Conservation (phyloP, 2,797 vertebrate genomes). For the Rousettus madagascariensis region DNA sequence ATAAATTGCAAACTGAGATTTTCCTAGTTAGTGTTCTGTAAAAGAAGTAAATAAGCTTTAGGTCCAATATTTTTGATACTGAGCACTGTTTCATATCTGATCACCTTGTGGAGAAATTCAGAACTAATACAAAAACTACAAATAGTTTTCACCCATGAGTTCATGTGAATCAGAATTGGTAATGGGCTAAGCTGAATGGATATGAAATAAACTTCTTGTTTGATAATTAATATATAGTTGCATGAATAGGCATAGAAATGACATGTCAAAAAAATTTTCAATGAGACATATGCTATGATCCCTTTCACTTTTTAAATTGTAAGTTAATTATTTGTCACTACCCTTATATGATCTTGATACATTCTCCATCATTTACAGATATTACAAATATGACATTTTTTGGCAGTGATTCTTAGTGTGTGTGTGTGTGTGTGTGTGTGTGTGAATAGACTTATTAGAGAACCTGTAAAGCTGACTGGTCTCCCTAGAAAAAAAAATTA, state of each 20-base stretch:
- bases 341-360: neutral
- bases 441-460: neutral
- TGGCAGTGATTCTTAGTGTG: neutral
- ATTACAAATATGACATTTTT: conserved; percentile 4
- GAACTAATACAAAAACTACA: neutral
- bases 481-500: neutral
- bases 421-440: no score
- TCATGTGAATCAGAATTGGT: neutral
- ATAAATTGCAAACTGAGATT: neutral
- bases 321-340: neutral
- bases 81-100: neutral
- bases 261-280: neutral
- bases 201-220: neutral
- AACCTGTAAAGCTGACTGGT: neutral
- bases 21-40: neutral
- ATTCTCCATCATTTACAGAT: neutral
- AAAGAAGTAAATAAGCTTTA: neutral
- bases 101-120: neutral
- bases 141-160: neutral
- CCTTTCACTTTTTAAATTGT: neutral
- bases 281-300: accelerated
- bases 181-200: neutral
- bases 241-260: neutral
- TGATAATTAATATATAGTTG: neutral
- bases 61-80: neutral